These are phyloP conservation scores for Hydrolagus colliei DNA, from an alignment of 2,797 vertebrate species.

Conservation along the genomic window DNA sequence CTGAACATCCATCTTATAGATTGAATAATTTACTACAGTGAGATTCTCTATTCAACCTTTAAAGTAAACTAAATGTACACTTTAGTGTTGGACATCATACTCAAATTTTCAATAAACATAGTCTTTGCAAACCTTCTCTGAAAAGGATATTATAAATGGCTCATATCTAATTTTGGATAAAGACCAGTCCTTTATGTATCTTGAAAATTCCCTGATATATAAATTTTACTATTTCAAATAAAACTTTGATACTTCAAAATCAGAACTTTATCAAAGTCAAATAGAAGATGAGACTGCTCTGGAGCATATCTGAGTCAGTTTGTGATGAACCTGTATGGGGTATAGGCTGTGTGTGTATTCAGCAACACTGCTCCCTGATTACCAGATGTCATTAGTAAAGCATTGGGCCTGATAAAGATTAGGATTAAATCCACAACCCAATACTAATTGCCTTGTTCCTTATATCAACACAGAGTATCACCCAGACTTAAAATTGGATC, in stretches of 20 bases:
- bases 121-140: neutral
- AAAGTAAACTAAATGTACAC: neutral
- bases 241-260: neutral
- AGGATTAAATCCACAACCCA: neutral
- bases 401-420: neutral
- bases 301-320: neutral
- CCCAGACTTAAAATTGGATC: no score
- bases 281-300: neutral
- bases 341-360: no score
- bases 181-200: neutral
- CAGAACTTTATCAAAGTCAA: neutral
- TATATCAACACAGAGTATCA: neutral
- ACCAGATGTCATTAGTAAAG: neutral
- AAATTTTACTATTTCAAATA: neutral
- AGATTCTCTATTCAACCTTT: neutral
- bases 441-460: neutral
- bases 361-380: neutral
- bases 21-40: neutral
- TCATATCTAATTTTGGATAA: neutral
- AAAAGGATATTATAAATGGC: neutral
- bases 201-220: neutral
- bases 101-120: neutral
- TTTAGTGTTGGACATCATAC: neutral
- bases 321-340: no score
- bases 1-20: neutral